A percentile compares a stretch with the other conserved stretches of the same genome.
Evolutionary conservation across 2,797 vertebrate genomes (phyloP).

Genomic region (Leucoraja ocellata): DNA sequence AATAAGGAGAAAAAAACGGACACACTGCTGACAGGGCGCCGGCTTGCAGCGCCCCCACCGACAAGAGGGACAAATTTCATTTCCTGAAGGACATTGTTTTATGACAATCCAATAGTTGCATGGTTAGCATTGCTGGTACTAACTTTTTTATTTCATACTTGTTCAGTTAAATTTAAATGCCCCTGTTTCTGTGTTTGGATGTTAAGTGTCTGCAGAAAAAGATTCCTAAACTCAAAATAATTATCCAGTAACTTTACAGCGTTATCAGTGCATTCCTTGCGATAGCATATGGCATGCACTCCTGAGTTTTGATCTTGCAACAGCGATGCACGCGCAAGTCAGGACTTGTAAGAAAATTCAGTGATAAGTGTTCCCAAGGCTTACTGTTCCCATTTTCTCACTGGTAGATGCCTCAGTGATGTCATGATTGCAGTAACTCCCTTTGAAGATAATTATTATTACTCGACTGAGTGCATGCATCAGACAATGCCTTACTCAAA

Average conservation of each 20-base stretch:
- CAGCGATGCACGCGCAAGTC: not conserved
- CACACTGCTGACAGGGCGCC: too few relatives aligned
- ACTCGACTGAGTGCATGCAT: too few relatives aligned
- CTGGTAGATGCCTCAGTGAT: not conserved
- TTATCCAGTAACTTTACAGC: not conserved
- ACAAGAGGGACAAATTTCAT: not conserved
- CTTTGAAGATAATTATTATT: not conserved
- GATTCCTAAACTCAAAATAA: too few relatives aligned
- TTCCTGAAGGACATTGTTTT: not conserved
- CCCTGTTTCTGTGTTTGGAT: too few relatives aligned
- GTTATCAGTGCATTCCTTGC: not conserved
- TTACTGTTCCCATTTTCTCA: not conserved
- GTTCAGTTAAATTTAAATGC: too few relatives aligned
- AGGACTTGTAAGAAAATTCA: not conserved
- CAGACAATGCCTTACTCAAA: not conserved
- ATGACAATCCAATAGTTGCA: not conserved
- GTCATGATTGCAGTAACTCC: not conserved
- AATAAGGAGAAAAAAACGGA: too few relatives aligned
- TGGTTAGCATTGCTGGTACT: not conserved
- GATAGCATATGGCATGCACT: not conserved
- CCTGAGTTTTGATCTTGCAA: not conserved
- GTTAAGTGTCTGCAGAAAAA: too few relatives aligned
- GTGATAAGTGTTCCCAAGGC: not conserved
- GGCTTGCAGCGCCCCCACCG: too few relatives aligned
- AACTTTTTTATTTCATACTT: too few relatives aligned